Percentiles rank a stretch among this genome's conserved stretches.
Conservation (phyloP, 2,797 vertebrate species). For the Ctenopoma kingsleyae region DNA sequence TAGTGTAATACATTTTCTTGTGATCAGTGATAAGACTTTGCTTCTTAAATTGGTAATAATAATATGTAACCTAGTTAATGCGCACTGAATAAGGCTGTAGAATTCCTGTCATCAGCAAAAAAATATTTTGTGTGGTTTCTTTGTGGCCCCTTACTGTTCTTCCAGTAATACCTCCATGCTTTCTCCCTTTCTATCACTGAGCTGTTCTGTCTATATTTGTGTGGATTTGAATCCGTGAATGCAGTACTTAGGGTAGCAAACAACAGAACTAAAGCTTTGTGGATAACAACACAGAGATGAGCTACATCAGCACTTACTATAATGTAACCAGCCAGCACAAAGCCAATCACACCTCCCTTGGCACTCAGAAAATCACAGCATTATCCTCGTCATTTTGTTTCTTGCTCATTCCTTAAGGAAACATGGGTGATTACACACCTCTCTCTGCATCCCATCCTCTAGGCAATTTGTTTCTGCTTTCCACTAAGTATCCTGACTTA, state of each 20-base stretch:
- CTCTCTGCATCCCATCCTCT: slow-evolving; percentile 38
- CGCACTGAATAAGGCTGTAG: slow-evolving; percentile 11
- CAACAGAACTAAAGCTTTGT: slow-evolving; percentile 52
- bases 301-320: slow-evolving; percentile 67
- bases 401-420: slow-evolving; percentile 56
- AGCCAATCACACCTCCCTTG: slow-evolving; percentile 64
- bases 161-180: slow-evolving; percentile 37
- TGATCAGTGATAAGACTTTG: not conserved
- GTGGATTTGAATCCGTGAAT: slow-evolving; percentile 53
- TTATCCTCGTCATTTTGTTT: slow-evolving; percentile 64
- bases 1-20: not conserved
- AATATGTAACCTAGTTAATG: slow-evolving; percentile 16
- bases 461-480: slow-evolving; percentile 38
- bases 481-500: slow-evolving; percentile 17
- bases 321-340: slow-evolving; percentile 56
- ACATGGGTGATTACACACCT: slow-evolving; percentile 55
- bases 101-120: slow-evolving; percentile 32
- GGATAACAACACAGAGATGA: slow-evolving; percentile 54
- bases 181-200: slow-evolving; percentile 35
- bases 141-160: slow-evolving; percentile 13
- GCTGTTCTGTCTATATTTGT: slow-evolving; percentile 29
- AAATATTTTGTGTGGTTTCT: slow-evolving; percentile 16
- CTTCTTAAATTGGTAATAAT: slow-evolving; percentile 25
- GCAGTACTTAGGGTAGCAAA: slow-evolving; percentile 36
- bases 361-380: slow-evolving; percentile 41